phyloP scores from a whole-genome alignment of 1,140 invertebrate genomes.

The Drosophila equinoxialis region DNA sequence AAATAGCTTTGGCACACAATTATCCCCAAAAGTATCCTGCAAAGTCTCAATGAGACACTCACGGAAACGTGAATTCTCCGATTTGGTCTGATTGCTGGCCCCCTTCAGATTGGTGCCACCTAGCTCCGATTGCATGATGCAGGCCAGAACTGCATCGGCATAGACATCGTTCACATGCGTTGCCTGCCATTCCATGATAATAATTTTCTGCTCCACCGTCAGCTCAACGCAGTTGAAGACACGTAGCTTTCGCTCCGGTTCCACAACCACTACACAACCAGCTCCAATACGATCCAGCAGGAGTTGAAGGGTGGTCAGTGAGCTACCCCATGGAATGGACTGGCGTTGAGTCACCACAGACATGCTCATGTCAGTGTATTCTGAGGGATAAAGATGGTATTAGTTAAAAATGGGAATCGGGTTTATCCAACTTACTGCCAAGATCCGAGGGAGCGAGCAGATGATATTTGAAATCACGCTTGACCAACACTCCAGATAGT shows the following conservation, averaged over 20 bases:
- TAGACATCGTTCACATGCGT: constrained; percentile 99
- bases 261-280: constrained; percentile 90
- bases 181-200: constrained; percentile 96
- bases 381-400: constrained; percentile 80
- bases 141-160: constrained; percentile 96
- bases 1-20: constrained; percentile 96
- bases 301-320: constrained; percentile 90
- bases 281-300: constrained; percentile 91
- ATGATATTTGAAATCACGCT: constrained; percentile 99
- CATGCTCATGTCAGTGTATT: constrained; percentile 98
- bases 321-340: constrained; percentile 93
- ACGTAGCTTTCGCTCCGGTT: constrained; percentile 88
- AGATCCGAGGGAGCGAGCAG: constrained; percentile 95
- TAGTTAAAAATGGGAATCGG: neutral
- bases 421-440: constrained; percentile 86
- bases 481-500: constrained; percentile 97
- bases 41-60: constrained; percentile 97
- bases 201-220: constrained; percentile 91
- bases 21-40: constrained; percentile 97
- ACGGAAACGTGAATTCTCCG: constrained; percentile 94
- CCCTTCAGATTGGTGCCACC: constrained; percentile 86
- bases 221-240: constrained; percentile 92
- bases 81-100: constrained; percentile 86
- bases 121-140: constrained; percentile 90
- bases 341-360: constrained; percentile 95